These are phyloP conservation scores for Caenorhabditis sp. DNA, from an alignment of 2,888 invertebrate species.

Conservation along the genomic window DNA sequence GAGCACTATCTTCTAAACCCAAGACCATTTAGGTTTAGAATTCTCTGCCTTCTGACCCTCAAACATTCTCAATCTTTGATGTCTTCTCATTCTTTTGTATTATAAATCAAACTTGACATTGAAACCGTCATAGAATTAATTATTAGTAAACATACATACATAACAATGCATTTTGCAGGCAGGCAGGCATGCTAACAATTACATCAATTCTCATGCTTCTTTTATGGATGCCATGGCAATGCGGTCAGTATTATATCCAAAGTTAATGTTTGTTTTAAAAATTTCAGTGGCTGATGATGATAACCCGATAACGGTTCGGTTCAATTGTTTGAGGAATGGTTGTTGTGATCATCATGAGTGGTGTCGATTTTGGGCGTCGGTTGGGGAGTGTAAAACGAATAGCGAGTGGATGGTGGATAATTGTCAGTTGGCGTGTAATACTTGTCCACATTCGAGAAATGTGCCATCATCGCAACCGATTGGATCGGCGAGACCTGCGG, in stretches of 20 bases:
- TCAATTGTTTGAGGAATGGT: constrained; percentile 68
- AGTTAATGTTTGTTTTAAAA: background rate
- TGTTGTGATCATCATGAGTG: constrained; percentile 72
- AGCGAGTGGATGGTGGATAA: constrained; percentile 70
- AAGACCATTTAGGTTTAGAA: constrained; percentile 8
- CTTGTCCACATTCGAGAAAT: constrained; percentile 36
- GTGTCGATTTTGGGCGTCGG: constrained; percentile 68
- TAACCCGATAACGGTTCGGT: constrained; percentile 58
- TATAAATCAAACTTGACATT: constrained; percentile 3
- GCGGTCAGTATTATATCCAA: constrained; percentile 16
- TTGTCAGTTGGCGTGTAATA: constrained; percentile 66
- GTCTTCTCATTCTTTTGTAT: background rate
- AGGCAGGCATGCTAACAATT: constrained; percentile 2
- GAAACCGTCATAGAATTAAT: background rate
- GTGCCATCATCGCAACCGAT: background rate
- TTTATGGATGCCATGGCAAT: constrained; percentile 33
- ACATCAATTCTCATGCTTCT: constrained; percentile 27
- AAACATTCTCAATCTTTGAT: background rate
- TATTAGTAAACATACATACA: background rate
- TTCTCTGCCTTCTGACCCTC: background rate
- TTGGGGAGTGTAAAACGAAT: constrained; percentile 68
- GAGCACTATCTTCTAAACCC: too few species aligned
- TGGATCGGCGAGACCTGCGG: constrained; percentile 4
- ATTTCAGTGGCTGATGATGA: constrained; percentile 45
- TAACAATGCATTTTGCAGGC: background rate